Evolutionary conservation across 1,140 invertebrate species (phyloP), one percentile per base, ranked within the genome.

Genomic region (Rhagoletis zephyria): DNA sequence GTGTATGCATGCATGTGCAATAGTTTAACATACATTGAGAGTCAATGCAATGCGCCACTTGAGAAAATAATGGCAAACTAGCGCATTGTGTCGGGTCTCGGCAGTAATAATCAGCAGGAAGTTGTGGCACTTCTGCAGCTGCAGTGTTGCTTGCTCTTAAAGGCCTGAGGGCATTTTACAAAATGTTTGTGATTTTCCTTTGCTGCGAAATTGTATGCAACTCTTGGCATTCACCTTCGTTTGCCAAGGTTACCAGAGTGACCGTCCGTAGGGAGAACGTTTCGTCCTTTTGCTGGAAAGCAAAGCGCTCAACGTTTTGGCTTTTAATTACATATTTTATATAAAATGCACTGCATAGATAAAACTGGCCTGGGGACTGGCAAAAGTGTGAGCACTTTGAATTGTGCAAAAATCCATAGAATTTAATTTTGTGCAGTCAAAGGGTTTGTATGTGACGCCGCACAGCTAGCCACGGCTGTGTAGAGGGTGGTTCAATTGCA

Each of bases 171-270:
- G 48, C 19, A 14, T 7, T 45, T 3, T n/a, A n/a, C 30, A 30
- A 30, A 81, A 6, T 81, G 16, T 81, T 81, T 30, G 16, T 19
- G 45, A 19, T 4, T 67, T 19, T 67, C 5, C 30, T 67, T 67
- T 67, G 7, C 6, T 67, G 6, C 16, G 5, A 56, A 74, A 14
- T 4, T n/a, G 4, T 4, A 10, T 12, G 48, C 30, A 14, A 19
- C 70, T 56, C 74, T 81, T 81, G 74, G 74, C 74, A 81, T 56
- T 81, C 51, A 81, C 74, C 74, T 81, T 81, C 74, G n/a, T 6
- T 7, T n/a, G 48, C 19, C 74, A 81, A 81, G 74, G 74, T 56
- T 16, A 56, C n/a, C 7, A 10, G 40, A 12, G 70, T n/a, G 14
- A 30, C 70, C 70, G 42, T 48, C 70, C 70, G 42, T 48, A 30